Evolutionary conservation across 2,797 vertebrate species (phyloP).

Genomic region (Betta splendens): DNA sequence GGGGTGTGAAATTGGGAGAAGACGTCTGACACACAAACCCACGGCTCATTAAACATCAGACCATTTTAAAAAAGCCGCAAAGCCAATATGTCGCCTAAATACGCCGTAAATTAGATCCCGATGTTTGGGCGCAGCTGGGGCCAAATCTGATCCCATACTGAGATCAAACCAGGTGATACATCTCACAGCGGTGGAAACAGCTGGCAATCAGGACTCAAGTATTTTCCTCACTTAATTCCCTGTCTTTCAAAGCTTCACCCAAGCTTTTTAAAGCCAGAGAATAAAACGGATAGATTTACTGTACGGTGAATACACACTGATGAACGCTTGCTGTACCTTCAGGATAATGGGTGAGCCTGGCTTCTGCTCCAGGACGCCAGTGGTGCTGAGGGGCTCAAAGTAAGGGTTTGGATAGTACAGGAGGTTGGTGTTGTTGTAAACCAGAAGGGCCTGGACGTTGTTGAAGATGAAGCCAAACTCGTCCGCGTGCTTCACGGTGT

Average conservation of each 20-base stretch:
- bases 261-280: slow-evolving; percentile 3
- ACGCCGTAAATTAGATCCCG: slow-evolving; percentile 33
- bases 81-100: slow-evolving; percentile 37
- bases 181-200: slow-evolving; percentile 36
- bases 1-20: slow-evolving; percentile 39
- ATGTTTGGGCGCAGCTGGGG: slow-evolving; percentile 49
- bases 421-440: slow-evolving; percentile 98
- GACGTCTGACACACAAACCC: slow-evolving; percentile 32
- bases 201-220: slow-evolving; percentile 32
- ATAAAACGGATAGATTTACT: background rate
- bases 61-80: slow-evolving; percentile 25
- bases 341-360: slow-evolving; percentile 97
- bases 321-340: slow-evolving; percentile 83
- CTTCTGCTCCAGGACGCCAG: slow-evolving; percentile 93
- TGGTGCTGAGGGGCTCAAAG: slow-evolving; percentile 92
- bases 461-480: slow-evolving; percentile 99
- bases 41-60: slow-evolving; percentile 29
- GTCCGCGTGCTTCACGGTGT: slow-evolving; percentile 90
- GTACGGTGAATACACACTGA: background rate
- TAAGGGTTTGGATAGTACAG: slow-evolving; percentile 96
- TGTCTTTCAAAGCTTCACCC: background rate
- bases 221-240: slow-evolving; percentile 9
- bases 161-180: slow-evolving; percentile 44
- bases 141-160: slow-evolving; percentile 29
- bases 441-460: slow-evolving; percentile 93